Evolutionary conservation across 2,797 vertebrate genomes (phyloP).

Genomic region (Diplodus puntazzo): DNA sequence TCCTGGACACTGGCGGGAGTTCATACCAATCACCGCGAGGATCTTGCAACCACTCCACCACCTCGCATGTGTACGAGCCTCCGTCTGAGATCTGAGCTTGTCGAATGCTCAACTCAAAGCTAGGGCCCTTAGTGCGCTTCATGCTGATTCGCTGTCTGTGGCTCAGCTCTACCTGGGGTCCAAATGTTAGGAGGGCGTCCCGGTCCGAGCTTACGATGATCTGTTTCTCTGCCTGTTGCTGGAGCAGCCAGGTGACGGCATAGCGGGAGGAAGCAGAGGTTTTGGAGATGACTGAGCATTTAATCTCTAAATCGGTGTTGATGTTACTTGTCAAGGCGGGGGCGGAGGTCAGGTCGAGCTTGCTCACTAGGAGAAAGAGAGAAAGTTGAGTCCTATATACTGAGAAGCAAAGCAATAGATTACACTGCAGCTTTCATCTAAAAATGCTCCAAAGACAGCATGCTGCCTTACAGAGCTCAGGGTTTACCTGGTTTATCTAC

Average conservation of each 20-base stretch:
- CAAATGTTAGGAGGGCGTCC: constrained; percentile 69
- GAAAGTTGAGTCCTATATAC: not conserved
- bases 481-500: constrained; percentile 77
- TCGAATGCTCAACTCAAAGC: constrained; percentile 84
- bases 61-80: constrained; percentile 77
- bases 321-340: constrained; percentile 47
- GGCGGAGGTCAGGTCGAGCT: constrained; percentile 63
- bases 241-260: constrained; percentile 85
- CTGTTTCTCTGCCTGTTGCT: constrained; percentile 23
- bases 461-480: not conserved
- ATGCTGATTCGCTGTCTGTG: constrained; percentile 71
- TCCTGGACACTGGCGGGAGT: constrained; percentile 43
- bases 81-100: constrained; percentile 71
- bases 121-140: constrained; percentile 56
- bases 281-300: constrained; percentile 75
- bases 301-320: constrained; percentile 74
- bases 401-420: constrained; percentile 1
- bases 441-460: not conserved
- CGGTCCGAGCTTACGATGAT: constrained; percentile 69
- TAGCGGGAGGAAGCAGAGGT: constrained; percentile 75
- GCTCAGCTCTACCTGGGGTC: constrained; percentile 36
- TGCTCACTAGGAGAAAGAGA: constrained; percentile 68
- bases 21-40: constrained; percentile 76
- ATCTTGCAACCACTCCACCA: constrained; percentile 83
- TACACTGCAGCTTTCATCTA: not conserved